Percentiles rank a stretch among this genome's conserved stretches.
Conservation (phyloP, 2,888 invertebrate species). For the Lottia scabra region DNA sequence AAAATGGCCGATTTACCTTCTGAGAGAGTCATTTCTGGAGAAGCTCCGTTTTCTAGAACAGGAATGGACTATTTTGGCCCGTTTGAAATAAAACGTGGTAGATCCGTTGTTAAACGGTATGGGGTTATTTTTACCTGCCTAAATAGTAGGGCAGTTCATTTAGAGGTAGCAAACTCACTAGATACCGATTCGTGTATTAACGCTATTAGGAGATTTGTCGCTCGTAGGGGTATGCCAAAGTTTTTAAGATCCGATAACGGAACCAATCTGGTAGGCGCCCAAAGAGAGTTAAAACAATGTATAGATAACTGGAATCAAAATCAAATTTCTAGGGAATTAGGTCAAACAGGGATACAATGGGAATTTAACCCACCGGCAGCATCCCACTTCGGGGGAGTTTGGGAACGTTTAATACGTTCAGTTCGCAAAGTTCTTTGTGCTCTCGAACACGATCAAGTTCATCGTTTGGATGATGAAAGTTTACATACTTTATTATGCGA, state of each 20-base stretch:
- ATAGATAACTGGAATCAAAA: constrained; percentile 26
- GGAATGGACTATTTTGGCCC: constrained; percentile 42
- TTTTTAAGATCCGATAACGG: constrained; percentile 25
- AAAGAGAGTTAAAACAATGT: constrained; percentile 23
- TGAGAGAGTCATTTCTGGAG: constrained; percentile 21
- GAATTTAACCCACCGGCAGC: constrained; percentile 33
- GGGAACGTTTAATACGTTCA: constrained; percentile 34
- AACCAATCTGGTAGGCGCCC: constrained; percentile 29
- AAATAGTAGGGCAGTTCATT: constrained; percentile 26
- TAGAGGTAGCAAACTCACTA: constrained; percentile 27
- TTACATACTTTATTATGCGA: constrained; percentile 30
- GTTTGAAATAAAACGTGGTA: constrained; percentile 26
- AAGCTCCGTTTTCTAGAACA: constrained; percentile 27
- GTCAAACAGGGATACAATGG: constrained; percentile 26
- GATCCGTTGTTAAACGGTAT: constrained; percentile 33
- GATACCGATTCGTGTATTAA: constrained; percentile 32
- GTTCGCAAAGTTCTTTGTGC: constrained; percentile 23
- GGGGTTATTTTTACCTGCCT: constrained; percentile 36
- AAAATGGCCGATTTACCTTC: constrained; percentile 29
- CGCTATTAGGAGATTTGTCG: constrained; percentile 25
- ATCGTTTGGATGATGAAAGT: constrained; percentile 29
- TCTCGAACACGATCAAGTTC: constrained; percentile 18
- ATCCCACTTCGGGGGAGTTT: constrained; percentile 32
- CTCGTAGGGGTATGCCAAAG: constrained; percentile 17
- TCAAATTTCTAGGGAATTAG: constrained; percentile 18